Base-by-base conservation (phyloP, 2,113 vertebrate species). In the Albula glossodonta region DNA sequence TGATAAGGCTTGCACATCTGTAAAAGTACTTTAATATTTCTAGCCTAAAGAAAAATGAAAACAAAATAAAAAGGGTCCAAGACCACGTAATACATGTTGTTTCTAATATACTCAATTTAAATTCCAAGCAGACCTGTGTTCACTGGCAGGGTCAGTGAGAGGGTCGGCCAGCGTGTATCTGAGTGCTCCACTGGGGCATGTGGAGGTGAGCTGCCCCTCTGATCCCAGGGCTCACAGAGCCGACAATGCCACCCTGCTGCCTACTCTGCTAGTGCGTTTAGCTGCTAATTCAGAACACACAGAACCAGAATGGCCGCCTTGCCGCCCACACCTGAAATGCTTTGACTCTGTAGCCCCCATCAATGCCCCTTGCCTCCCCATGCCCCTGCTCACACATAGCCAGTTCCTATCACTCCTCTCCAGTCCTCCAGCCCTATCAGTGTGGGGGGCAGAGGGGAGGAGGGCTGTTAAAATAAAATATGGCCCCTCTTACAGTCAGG, bases 391-490 rank as follows among this genome's bases (percentile, higher is more conserved):
- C 11, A 3, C 56, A 11, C 66, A 4, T n/a, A 41, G 70, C 4
- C 52, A 3, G 2, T 8, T 41, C 77, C 84, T 85, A 85, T 85
- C 84, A 51, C 78, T 31, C 15, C 77, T 57, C 22, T 25, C 74
- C 84, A 80, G 84, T 19, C 31, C 31, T 41, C 31, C 31, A 41
- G 31, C 31, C 31, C 31, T 41, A 41, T 41, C 31, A 41, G 31
- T 51, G 56, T 77, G 2, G n/a, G n/a, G n/a, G 17, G 25, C 8
- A 78, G 74, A 9, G 52, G 77, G 17, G 25, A 5, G 51, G n/a
- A 48, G 31, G 31, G 31, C 31, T 66, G 19, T 63, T 53, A 83
- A 49, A 63, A 83, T 83, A 63, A 85, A 80, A 80, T 80, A 85
- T 41, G 17, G 78, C 84, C 84, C 80, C 52, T 79, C 51, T 85